Percentiles rank a stretch among this genome's conserved stretches.
Evolutionary conservation across 1,140 invertebrate genomes (phyloP).

Genomic region (Rhyacophila brunnea): DNA sequence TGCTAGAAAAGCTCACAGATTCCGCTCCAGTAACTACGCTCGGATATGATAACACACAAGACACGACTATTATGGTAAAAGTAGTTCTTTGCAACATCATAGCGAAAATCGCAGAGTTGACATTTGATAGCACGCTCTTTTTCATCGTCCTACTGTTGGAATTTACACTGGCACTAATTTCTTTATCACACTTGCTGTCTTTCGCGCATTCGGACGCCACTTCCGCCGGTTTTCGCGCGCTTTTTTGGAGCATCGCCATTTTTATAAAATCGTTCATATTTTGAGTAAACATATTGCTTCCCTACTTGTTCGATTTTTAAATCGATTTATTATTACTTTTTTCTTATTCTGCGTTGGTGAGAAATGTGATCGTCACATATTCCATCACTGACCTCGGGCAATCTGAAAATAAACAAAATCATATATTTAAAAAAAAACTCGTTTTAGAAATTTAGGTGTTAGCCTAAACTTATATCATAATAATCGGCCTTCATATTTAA

Average conservation of each 20-base stretch:
- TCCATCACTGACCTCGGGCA: no score
- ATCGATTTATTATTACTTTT: no score
- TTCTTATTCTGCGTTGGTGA: no score
- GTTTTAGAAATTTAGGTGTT: no score
- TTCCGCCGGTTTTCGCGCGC: not conserved
- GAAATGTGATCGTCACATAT: no score
- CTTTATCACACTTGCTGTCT: not conserved
- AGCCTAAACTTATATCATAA: no score
- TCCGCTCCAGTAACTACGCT: not conserved
- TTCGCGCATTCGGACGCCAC: not conserved
- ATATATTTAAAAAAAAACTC: no score
- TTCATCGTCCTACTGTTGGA: not conserved
- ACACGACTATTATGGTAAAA: slow-evolving; percentile 18
- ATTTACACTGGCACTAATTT: not conserved
- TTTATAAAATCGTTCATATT: not conserved
- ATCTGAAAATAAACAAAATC: no score
- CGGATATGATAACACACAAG: slow-evolving; percentile 7
- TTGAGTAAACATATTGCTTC: not conserved
- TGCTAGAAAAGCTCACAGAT: not conserved
- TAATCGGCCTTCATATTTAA: no score
- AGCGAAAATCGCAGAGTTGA: slow-evolving; percentile 27
- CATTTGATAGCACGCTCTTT: slow-evolving; percentile 7
- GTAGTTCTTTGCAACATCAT: slow-evolving; percentile 33
- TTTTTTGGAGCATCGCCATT: not conserved
- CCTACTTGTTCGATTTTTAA: no score